Percentiles rank a stretch among this genome's conserved stretches.
Evolutionary conservation across 2,888 invertebrate genomes (phyloP).

Genomic region (Dichetophora obliterata): DNA sequence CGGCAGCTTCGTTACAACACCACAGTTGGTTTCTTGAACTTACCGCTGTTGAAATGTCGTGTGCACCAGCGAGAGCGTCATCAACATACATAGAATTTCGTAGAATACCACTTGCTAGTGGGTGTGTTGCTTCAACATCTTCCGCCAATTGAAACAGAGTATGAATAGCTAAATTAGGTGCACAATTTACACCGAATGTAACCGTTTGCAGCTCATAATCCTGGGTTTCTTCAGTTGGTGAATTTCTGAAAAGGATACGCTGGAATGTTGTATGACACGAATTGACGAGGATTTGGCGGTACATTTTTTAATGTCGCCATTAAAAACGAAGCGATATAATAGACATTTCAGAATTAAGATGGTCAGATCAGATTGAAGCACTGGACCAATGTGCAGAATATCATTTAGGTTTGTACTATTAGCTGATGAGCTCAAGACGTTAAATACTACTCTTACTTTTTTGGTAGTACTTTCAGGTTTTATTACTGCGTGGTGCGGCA

Average conservation of each 20-base stretch:
- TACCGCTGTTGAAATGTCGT: too few relatives aligned
- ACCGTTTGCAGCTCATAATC: too few relatives aligned
- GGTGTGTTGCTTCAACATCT: too few relatives aligned
- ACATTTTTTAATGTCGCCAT: too few relatives aligned
- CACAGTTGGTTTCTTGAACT: too few relatives aligned
- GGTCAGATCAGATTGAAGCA: background rate
- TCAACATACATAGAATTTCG: too few relatives aligned
- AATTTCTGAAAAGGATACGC: background rate
- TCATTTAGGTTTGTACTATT: background rate
- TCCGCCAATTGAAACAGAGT: background rate
- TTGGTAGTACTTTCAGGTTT: background rate
- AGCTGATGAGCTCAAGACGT: background rate
- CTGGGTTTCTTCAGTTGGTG: background rate
- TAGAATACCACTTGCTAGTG: too few relatives aligned
- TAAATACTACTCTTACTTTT: background rate
- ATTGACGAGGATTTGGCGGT: too few relatives aligned
- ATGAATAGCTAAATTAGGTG: background rate
- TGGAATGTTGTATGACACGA: background rate
- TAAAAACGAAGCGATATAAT: background rate
- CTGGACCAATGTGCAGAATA: background rate
- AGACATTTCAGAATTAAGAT: background rate
- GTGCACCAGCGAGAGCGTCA: too few relatives aligned
- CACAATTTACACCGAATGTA: too few relatives aligned
- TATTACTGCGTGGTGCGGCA: too few relatives aligned
- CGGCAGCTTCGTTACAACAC: too few relatives aligned